Base-by-base conservation (phyloP, 2,113 vertebrate genomes). In the Notothenia coriiceps region DNA sequence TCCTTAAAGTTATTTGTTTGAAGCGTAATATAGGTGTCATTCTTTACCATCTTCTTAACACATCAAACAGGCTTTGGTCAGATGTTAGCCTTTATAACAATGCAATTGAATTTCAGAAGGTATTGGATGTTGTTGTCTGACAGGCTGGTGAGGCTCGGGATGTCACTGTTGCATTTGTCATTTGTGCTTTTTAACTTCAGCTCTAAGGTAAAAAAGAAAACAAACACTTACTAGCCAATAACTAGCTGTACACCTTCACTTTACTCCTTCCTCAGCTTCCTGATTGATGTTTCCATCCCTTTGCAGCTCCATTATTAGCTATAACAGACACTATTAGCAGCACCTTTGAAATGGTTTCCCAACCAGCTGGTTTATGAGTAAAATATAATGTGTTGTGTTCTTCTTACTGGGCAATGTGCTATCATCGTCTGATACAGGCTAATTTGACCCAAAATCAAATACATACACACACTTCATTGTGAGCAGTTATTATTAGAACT, bases 291-390 rank as follows among this genome's bases (percentile, higher is more conserved):
- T 51, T 66, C 33, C 61, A 62, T 56, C 65, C 43, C 33, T 44
- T 33, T 74, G 65, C n/a, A 44, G 70, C 49, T 70, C 65, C 68
- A 40, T 68, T 56, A 46, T 59, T 62, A 55, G 49, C 74, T 35
- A n/a, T 17, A n/a, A 20, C 54, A 44, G 46, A 59, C 4, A 49
- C 62, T 13, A 66, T 51, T 59, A 49, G 52, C 40, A 63, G 18
- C 17, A 50, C 25, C 62, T 70, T 69, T 74, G 20, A 74, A 80
- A 69, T 8, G 35, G 18, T 69, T 72, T 47, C 20, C 29, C 22
- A 20, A 33, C 18, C 40, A 70, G 14, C 40, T 50, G 17, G 15
- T 75, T 79, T 62, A 74, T 46, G 60, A 40, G 49, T 66, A 25
- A 15, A 57, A n/a, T 65, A 62, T 79, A 29, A 25, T 63, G 59